A percentile compares a stretch with the other conserved stretches of the same genome.
These are phyloP conservation scores for Conchocele bisecta DNA, from an alignment of 2,888 invertebrate genomes.

Conservation along the genomic window DNA sequence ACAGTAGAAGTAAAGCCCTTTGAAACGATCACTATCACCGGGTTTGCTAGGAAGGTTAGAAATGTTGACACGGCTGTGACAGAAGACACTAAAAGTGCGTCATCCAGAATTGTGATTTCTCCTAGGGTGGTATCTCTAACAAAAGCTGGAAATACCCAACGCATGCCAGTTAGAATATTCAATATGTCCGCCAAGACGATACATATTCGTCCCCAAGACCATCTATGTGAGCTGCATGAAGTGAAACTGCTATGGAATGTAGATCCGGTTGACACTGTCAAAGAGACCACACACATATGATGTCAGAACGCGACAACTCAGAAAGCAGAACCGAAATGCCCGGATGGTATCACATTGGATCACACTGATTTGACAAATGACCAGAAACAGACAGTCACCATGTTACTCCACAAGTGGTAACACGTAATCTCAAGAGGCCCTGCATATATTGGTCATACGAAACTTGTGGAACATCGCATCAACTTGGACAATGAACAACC, in stretches of 20 bases:
- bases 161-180: slow-evolving; percentile 15
- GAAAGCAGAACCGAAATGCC: no score
- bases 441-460: no score
- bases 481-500: no score
- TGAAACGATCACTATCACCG: slow-evolving; percentile 9
- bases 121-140: slow-evolving; percentile 13
- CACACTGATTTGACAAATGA: no score
- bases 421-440: no score
- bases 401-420: no score
- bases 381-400: no score
- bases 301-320: no score
- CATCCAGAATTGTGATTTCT: slow-evolving; percentile 2
- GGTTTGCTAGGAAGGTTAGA: not conserved
- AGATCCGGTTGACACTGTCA: not conserved
- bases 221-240: slow-evolving; percentile 18
- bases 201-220: not conserved
- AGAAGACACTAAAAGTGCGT: not conserved
- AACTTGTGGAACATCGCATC: no score
- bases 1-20: slow-evolving; percentile 4
- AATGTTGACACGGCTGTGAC: slow-evolving; percentile 9
- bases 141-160: slow-evolving; percentile 11
- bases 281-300: no score
- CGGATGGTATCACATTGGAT: no score
- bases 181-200: slow-evolving; percentile 21
- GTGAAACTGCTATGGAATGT: slow-evolving; percentile 6